Base-by-base conservation (phyloP, 2,888 invertebrate species). In the Drosophila phalerata region DNA sequence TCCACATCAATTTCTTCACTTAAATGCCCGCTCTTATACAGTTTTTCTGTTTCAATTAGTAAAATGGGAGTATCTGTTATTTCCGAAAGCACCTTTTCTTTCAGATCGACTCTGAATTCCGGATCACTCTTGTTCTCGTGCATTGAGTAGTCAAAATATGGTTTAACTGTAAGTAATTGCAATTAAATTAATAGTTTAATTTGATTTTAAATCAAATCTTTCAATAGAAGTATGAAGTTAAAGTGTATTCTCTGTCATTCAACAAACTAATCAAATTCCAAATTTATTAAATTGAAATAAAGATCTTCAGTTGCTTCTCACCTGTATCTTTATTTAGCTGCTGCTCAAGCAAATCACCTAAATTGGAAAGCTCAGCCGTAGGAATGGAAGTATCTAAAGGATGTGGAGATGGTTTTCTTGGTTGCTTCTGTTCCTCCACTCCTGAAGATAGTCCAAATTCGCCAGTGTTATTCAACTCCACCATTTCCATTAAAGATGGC, bases 1-100 rank as follows among this genome's bases (percentile, higher is more conserved):
- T 84, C 81, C 95, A 93, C 89, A 94, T 94, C 64, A 94, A 94
- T 92, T 94, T 95, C 77, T 2, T 86, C 94, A 69, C 94, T 94
- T 78, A 94, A 89, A 93, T 96, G 96, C 0, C 96, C 96, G 40
- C 94, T 93, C 91, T 94, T 95, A 92, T 96, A 96, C 76, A 96
- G 93, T 69, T 94, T 93, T 78, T 94, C 93, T 10, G 96, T 94
- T 48, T 10, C 8, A n/a, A 40, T 25, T 0, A 11, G 5, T 17
- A 13, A 13, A 45, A 45, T 45, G 8, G 8, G n/a, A 8, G 13
- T 6, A 30, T 25, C 25, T 45, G 9, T 9, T 0, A 19, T 5
- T 13, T 2, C 17, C 17, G 17, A 5, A 5, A 17, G 10, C 40
- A 19, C 1, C 19, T 42, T 51, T 72, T 5, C 34, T 73, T 8